A percentile compares a stretch with the other conserved stretches of the same genome.
phyloP scores from a whole-genome alignment of 1,140 invertebrate genomes.

The Teleopsis dalmanni region DNA sequence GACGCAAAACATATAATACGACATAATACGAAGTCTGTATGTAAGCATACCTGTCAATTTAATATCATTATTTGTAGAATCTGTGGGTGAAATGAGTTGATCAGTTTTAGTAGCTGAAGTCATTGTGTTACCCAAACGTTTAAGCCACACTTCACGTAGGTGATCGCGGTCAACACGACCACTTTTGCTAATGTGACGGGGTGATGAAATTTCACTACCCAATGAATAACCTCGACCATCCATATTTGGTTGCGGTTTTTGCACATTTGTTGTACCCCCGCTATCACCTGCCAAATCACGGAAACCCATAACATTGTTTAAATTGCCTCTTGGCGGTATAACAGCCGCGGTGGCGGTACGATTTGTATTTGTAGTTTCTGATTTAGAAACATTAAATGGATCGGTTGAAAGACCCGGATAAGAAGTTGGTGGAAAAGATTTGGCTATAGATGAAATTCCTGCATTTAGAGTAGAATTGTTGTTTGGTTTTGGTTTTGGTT shows the following conservation, averaged over 20 bases:
- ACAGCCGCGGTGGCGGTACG: background rate
- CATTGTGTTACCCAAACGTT: slow-evolving; percentile 18
- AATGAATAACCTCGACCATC: slow-evolving; percentile 19
- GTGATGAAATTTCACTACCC: background rate
- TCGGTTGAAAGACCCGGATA: slow-evolving; percentile 20
- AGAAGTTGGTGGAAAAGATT: slow-evolving; percentile 21
- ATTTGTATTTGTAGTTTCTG: background rate
- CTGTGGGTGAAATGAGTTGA: no score
- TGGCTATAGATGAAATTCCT: slow-evolving; percentile 14
- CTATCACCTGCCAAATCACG: slow-evolving; percentile 17
- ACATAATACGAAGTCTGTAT: background rate
- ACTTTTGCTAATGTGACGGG: background rate
- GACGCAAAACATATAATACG: background rate
- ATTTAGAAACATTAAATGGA: slow-evolving; percentile 14
- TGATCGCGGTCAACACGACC: slow-evolving; percentile 15
- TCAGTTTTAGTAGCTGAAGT: background rate
- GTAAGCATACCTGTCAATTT: background rate
- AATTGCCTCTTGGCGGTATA: slow-evolving; percentile 4
- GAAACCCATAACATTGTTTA: slow-evolving; percentile 20
- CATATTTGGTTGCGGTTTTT: slow-evolving; percentile 7
- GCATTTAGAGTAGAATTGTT: slow-evolving; percentile 18
- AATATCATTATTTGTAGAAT: background rate
- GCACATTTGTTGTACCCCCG: background rate
- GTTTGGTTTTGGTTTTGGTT: slow-evolving; percentile 12
- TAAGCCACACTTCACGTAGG: slow-evolving; percentile 22